Percentiles rank a stretch among this genome's conserved stretches.
Evolutionary conservation across 2,888 invertebrate species (phyloP).

Genomic region (Spilosoma lubricipeda): DNA sequence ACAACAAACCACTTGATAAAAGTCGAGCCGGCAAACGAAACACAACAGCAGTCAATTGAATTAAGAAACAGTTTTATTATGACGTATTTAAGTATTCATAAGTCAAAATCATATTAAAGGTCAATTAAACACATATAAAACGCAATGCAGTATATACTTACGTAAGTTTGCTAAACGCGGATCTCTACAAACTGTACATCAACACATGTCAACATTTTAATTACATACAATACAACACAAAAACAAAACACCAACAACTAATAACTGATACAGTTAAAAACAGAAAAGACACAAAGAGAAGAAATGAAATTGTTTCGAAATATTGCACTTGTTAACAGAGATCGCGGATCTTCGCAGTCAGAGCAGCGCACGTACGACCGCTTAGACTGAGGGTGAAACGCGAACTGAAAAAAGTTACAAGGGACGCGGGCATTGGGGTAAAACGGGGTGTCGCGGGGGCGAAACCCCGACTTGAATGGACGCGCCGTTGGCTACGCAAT

Average conservation of each 20-base stretch:
- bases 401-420: conserved; percentile 69
- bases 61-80: conserved; percentile 21
- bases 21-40: conserved; percentile 20
- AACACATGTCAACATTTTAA: conserved; percentile 60
- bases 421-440: conserved; percentile 66
- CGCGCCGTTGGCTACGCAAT: conserved; percentile 56
- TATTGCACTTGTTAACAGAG: conserved; percentile 78
- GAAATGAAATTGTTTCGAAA: conserved; percentile 63
- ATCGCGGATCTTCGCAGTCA: conserved; percentile 64
- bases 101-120: conserved; percentile 21
- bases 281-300: conserved; percentile 55
- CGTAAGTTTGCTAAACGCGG: conserved; percentile 78
- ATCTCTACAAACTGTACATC: conserved; percentile 62
- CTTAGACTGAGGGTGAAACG: conserved; percentile 56
- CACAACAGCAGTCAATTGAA: conserved; percentile 14
- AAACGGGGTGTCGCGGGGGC: conserved; percentile 65
- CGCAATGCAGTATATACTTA: conserved; percentile 85
- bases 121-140: conserved; percentile 55
- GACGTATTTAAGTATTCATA: conserved; percentile 14
- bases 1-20: conserved; percentile 25
- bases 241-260: conserved; percentile 53
- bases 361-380: conserved; percentile 43
- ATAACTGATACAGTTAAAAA: conserved; percentile 47
- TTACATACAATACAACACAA: conserved; percentile 53
- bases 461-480: conserved; percentile 60